These are phyloP conservation scores for Pogonomyrmex californicus DNA, from an alignment of 1,140 invertebrate genomes.

Conservation along the genomic window DNA sequence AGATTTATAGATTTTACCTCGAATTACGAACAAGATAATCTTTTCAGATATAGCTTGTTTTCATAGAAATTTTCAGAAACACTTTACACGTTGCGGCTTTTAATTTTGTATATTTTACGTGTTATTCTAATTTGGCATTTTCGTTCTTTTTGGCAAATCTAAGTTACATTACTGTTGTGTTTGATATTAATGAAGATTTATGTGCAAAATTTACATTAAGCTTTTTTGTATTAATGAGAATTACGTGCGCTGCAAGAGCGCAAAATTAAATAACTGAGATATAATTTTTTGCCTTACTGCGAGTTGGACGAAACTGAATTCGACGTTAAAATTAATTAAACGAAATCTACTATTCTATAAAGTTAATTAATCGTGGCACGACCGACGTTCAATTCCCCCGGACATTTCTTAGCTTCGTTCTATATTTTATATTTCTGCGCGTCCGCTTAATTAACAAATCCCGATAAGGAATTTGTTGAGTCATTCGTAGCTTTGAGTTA, in stretches of 20 bases:
- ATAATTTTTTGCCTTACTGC: background rate
- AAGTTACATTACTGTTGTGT: background rate
- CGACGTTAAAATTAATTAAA: constrained; percentile 50
- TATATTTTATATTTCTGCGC: background rate
- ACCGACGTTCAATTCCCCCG: background rate
- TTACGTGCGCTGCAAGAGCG: background rate
- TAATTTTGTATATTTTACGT: background rate
- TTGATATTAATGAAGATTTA: constrained; percentile 12
- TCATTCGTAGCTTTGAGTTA: constrained; percentile 28
- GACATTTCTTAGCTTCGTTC: constrained; percentile 26
- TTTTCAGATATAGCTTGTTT: background rate
- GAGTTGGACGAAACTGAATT: constrained; percentile 33
- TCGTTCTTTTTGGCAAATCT: background rate
- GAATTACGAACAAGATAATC: background rate
- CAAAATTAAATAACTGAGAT: constrained; percentile 31
- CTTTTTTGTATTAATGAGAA: constrained; percentile 33
- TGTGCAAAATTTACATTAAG: background rate
- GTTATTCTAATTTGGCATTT: background rate
- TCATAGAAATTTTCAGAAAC: background rate
- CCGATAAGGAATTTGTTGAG: constrained; percentile 14
- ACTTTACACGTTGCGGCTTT: background rate
- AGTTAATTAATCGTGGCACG: constrained; percentile 29
- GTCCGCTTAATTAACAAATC: constrained; percentile 36
- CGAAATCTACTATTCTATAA: constrained; percentile 26
- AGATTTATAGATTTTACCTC: background rate